phyloP scores from a whole-genome alignment of 2,113 vertebrate species.

The Ophiodon elongatus region DNA sequence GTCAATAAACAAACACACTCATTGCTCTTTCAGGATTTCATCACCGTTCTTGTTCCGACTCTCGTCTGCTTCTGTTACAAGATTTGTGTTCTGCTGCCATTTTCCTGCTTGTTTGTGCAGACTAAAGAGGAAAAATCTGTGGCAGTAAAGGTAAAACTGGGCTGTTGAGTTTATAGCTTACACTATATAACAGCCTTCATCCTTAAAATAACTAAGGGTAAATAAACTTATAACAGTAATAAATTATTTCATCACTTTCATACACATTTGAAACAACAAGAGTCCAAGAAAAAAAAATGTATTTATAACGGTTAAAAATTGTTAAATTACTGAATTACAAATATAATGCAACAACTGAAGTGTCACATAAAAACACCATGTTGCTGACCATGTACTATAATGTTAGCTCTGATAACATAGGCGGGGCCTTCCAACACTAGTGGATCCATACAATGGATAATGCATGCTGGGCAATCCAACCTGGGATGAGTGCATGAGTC shows the following conservation, averaged over 20 bases:
- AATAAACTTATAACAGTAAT: neutral
- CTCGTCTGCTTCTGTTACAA: neutral
- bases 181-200: neutral
- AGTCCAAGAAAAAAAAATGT: too few species aligned
- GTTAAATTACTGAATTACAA: neutral
- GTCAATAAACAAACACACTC: constrained; percentile 80
- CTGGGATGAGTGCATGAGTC: neutral
- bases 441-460: constrained; percentile 6
- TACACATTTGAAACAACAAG: neutral
- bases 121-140: neutral
- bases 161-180: neutral
- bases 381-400: neutral
- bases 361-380: neutral
- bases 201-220: neutral
- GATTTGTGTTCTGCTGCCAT: neutral
- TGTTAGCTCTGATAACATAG: constrained; percentile 1
- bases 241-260: neutral
- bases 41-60: neutral
- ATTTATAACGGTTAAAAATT: neutral
- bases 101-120: neutral
- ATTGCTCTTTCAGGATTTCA: neutral
- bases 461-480: neutral
- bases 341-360: neutral
- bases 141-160: too few species aligned
- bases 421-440: neutral